phyloP scores from a whole-genome alignment of 2,888 invertebrate genomes.

The Ophion ellenae region DNA sequence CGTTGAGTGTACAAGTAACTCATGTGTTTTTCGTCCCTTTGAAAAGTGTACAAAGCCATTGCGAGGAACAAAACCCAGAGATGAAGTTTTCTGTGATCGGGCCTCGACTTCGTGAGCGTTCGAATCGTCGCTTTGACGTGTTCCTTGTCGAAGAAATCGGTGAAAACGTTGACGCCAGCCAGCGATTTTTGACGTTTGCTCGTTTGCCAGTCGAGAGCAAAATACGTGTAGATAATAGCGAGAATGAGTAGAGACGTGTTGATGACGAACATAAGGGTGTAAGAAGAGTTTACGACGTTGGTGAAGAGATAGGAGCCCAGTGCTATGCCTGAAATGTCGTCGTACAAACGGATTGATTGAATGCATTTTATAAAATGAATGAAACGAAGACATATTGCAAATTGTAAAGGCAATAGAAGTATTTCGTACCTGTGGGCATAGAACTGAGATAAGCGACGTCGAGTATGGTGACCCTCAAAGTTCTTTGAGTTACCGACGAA shows the following conservation, averaged over 20 bases:
- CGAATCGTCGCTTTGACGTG: constrained; percentile 88
- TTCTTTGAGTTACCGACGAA: constrained; percentile 88
- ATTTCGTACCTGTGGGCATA: constrained; percentile 89
- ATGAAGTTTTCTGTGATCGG: constrained; percentile 86
- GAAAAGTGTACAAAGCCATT: constrained; percentile 93
- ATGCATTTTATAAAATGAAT: too few species aligned
- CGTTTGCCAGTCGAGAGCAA: constrained; percentile 90
- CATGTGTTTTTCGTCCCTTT: constrained; percentile 92
- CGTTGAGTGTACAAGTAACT: constrained; percentile 90
- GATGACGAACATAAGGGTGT: constrained; percentile 90
- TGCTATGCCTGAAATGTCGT: constrained; percentile 84
- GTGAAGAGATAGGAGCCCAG: constrained; percentile 86
- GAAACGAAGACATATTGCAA: too few species aligned
- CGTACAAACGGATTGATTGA: neutral
- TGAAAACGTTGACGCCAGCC: constrained; percentile 86
- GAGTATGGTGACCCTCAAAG: constrained; percentile 91
- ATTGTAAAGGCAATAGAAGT: too few species aligned
- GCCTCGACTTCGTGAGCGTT: constrained; percentile 87
- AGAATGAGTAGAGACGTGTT: constrained; percentile 87
- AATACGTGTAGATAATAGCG: constrained; percentile 88
- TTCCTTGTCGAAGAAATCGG: constrained; percentile 89
- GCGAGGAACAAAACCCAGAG: constrained; percentile 89
- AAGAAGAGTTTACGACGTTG: constrained; percentile 87
- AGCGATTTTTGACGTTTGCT: constrained; percentile 87
- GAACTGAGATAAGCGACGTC: constrained; percentile 93